Base-by-base conservation (phyloP, 2,797 vertebrate species). In the Aldrovandia affinis region DNA sequence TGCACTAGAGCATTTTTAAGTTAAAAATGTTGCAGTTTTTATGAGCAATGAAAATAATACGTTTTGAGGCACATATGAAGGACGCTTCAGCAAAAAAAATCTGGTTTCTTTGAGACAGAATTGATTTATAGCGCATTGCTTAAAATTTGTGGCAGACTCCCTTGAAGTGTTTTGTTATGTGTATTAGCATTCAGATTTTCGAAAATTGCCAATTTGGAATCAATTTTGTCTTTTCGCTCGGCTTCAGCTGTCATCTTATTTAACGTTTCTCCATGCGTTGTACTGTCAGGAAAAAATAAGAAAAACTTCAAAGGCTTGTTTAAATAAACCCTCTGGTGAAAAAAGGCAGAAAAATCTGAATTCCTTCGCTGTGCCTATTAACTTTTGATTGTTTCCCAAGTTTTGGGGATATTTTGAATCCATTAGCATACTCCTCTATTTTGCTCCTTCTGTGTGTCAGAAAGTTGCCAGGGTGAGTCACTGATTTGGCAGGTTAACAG, bases 371-470 rank as follows among this genome's bases (percentile, higher is more conserved):
- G 63, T 78, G 81, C 88, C 90, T 90, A 89, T 95, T 93, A 92
- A 94, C 92, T 93, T 95, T 95, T 94, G 93, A 95, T 94, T 94
- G 92, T 89, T 65, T 87, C 80, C 86, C 89, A 87, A 84, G 89
- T 92, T 82, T 91, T 92, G 93, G 88, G 90, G 92, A 89, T 92
- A 89, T 90, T 90, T 90, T 61, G 90, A 90, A 88, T 2, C 83
- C 83, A 86, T 88, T 81, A 4, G 65, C 87, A 77, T 81, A 47
- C 59, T 18, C 85, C 65, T 70, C 81, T 87, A 87, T 68, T 87
- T 87, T 65, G 28, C 84, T 90, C 84, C 39, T 44, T 78, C 47
- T 68, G 33, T 70, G 52, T 39, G 30, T 63, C n/a, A 15, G 39
- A 73, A 20, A 8, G 63, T 30, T 39, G 22, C 44, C 55, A n/a